A percentile compares a stretch with the other conserved stretches of the same genome.
Conservation (phyloP, 2,888 invertebrate genomes). For the Diplolepis rosae region DNA sequence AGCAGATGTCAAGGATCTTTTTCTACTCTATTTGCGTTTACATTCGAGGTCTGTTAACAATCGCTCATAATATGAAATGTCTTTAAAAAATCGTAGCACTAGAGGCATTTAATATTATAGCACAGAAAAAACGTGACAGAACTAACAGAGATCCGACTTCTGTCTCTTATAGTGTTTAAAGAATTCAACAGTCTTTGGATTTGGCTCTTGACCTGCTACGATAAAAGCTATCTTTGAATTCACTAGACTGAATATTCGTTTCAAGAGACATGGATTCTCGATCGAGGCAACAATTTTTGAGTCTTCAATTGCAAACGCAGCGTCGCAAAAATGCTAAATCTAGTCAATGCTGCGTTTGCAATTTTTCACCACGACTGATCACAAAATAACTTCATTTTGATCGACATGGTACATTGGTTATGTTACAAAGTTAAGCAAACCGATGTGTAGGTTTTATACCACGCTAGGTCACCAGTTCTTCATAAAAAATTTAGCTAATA, state of each 20-base stretch:
- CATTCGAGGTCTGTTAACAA: constrained; percentile 1
- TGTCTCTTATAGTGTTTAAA: background rate
- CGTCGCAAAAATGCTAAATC: constrained; percentile 3
- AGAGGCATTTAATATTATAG: background rate
- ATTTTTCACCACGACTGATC: constrained; percentile 15
- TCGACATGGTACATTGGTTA: background rate
- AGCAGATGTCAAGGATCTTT: constrained; percentile 24
- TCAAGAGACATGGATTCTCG: background rate
- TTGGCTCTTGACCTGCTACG: background rate
- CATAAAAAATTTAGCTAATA: background rate
- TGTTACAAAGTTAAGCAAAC: background rate
- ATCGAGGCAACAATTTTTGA: background rate
- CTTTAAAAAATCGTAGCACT: background rate
- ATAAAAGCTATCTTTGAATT: background rate
- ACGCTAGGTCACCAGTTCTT: background rate
- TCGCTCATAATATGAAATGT: background rate
- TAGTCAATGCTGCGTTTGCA: constrained; percentile 3
- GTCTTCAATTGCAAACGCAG: background rate
- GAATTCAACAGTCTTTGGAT: constrained; percentile 1
- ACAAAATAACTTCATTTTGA: background rate
- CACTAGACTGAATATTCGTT: constrained; percentile 10
- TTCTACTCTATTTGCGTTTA: constrained; percentile 13
- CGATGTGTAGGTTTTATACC: constrained; percentile 21
- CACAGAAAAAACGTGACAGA: background rate
- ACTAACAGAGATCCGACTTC: background rate